Evolutionary conservation across 2,888 invertebrate genomes (phyloP).

Genomic region (Sphaerophoria taeniata): DNA sequence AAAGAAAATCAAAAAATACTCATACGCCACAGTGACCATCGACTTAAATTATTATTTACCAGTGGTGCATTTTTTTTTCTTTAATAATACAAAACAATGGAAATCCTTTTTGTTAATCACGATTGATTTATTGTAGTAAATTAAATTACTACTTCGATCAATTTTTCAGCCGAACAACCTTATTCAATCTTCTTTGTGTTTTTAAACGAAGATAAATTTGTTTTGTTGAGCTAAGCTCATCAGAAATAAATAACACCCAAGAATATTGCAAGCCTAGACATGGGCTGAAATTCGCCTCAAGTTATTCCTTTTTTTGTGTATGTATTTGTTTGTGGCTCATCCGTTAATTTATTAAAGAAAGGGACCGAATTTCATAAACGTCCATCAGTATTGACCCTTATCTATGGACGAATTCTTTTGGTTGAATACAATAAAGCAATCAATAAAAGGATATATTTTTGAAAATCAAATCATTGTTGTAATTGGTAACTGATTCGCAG

Average conservation of each 20-base stretch:
- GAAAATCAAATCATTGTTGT: too few species aligned
- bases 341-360: slow-evolving; percentile 15
- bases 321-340: neutral
- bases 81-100: too few species aligned
- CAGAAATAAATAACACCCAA: too few species aligned
- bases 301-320: neutral
- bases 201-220: slow-evolving; percentile 25
- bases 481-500: too few species aligned
- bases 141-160: neutral
- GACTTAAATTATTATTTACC: too few species aligned
- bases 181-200: slow-evolving; percentile 7
- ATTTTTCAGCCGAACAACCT: slow-evolving; percentile 15
- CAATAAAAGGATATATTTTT: neutral
- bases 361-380: neutral
- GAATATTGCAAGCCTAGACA: too few species aligned
- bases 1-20: too few species aligned
- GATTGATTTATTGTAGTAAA: slow-evolving; percentile 7
- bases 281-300: too few species aligned
- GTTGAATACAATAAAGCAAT: neutral
- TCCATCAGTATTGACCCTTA: slow-evolving; percentile 8
- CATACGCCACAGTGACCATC: too few species aligned
- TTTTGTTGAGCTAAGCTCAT: neutral
- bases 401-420: neutral
- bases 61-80: neutral
- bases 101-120: neutral